Base-by-base conservation (phyloP, 1,140 invertebrate genomes). In the Eubasilissa regina region DNA sequence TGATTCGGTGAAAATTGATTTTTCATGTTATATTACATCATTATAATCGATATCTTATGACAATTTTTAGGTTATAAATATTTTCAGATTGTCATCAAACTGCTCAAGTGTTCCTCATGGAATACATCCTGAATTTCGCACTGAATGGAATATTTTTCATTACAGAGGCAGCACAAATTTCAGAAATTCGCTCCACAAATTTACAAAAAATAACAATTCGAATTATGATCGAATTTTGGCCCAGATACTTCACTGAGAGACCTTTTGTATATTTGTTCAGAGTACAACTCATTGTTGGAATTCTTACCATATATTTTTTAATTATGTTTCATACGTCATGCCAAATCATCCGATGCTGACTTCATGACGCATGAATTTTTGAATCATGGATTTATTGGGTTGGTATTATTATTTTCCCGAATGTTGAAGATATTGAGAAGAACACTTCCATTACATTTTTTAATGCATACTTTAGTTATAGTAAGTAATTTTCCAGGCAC, bases 211-310 rank as follows among this genome's bases (percentile, higher is more conserved):
- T 48, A 81, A 85, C 10, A 76, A 84, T 0, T 83, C 85, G 6
- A 80, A 86, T 1, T 90, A 86, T 56, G 89, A 90, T 85, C 68
- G 88, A 0, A 75, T 89, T 19, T 84, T 90, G 25, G 84, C 85
- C 0, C 86, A 89, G 62, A 83, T 86, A 51, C 87, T 88, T 80
- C 85, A 85, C 58, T 85, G 86, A 77, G 88, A 89, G 70, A 83
- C 87, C 1, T 86, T 87, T 25, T 84, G 87, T 6, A 88, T 88
- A 87, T 88, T 88, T 80, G 85, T 84, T 17, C 83, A 85, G 43
- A 87, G 80, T 88, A 87, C 60, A 84, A 84, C 87, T 86, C 0
- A 81, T 88, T 12, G 83, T 86, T 0, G 87, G 87, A 6, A 84
- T 88, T 62, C 85, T 78, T 11, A 86, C 86, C 19, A 85, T 87